Conservation (phyloP, 1,140 invertebrate genomes). For the Eulimnadia texana region DNA sequence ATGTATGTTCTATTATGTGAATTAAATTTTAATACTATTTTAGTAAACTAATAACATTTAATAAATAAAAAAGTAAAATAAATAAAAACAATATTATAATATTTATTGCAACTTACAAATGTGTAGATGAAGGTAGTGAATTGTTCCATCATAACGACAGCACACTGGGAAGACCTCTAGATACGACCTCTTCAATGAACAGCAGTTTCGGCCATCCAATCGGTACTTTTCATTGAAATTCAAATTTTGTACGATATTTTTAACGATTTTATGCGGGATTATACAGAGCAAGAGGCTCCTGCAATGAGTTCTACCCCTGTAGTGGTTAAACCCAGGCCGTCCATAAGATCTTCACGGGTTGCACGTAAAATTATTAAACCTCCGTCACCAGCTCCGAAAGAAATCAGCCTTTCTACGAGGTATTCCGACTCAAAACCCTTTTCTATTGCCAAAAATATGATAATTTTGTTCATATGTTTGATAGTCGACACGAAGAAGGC, state of each 20-base stretch:
- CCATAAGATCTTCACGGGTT: neutral
- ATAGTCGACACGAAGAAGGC: neutral
- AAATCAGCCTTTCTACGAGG: neutral
- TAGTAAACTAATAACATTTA: too few species aligned
- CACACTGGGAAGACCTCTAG: constrained; percentile 1
- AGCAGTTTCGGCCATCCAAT: constrained; percentile 1
- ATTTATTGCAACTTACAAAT: too few species aligned
- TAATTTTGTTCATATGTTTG: neutral
- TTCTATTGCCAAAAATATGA: neutral
- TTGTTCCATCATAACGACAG: constrained; percentile 3
- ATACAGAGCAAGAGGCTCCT: neutral
- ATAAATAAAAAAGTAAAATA: too few species aligned
- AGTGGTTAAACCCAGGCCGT: neutral
- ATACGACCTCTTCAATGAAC: constrained; percentile 3
- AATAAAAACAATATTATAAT: too few species aligned
- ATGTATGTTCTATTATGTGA: neutral
- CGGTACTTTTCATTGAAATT: neutral
- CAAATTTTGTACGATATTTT: neutral
- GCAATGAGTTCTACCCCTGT: neutral
- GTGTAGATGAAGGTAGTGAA: constrained; percentile 2
- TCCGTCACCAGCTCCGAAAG: neutral
- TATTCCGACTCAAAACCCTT: neutral
- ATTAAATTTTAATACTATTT: neutral
- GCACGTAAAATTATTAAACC: neutral
- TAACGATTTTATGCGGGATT: neutral